Evolutionary conservation across 2,797 vertebrate species (phyloP), one percentile per base, ranked within the genome.

Genomic region (Sebastes cheni): DNA sequence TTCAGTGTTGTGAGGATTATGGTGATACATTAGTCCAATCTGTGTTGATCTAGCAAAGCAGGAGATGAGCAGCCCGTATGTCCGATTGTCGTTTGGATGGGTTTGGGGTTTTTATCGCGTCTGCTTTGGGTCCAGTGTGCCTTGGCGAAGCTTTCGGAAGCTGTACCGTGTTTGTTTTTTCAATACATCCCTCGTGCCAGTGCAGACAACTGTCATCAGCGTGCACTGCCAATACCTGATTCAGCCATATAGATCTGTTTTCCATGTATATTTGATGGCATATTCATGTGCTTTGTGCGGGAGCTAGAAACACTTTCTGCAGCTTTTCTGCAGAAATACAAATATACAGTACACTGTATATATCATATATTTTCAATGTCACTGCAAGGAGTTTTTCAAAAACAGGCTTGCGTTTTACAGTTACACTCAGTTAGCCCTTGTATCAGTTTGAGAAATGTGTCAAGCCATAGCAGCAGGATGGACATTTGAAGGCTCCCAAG

Each of bases 31-130:
- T 86, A 89, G 90, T 86, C 86, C 89, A 86, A 85, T 93, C 87
- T 91, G 89, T 93, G 93, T 92, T 90, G 86, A 93, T 94, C 81
- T 84, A 89, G 81, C 79, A 88, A 87, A 89, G 85, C 89, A 77
- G 83, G 86, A 92, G 85, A 90, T 87, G 84, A 92, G 75, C 81
- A 86, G 88, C 79, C 87, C 88, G 79, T 88, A 91, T 94, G 90
- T 91, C 85, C 84, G 76, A 88, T 86, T 72, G 79, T 86, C 76
- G 75, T 85, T 90, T 87, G 84, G 87, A 88, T 82, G 79, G 80
- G 72, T 87, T 88, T 83, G 34, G 73, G 36, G 4, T 69, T 91
- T 90, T 87, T 80, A 89, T 86, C 84, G 50, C 36, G 72, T 84
- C 88, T 83, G 86, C 84, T 87, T 71, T 79, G 46, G 65, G 89